Evolutionary conservation across 2,888 invertebrate genomes (phyloP).

Genomic region (Xestia sexstrigata): DNA sequence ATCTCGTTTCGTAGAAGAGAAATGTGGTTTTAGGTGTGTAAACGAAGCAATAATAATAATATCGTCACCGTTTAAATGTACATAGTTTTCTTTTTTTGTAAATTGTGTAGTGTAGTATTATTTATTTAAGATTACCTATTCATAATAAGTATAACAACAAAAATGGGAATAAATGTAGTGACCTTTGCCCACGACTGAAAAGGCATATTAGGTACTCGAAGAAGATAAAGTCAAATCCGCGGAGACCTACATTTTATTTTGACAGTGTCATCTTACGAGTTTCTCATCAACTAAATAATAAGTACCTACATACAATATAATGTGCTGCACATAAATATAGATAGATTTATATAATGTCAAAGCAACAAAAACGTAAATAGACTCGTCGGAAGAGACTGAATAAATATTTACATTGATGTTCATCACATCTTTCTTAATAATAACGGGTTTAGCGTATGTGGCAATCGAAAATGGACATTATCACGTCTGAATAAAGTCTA

Average conservation of each 20-base stretch:
- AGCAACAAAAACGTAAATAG: constrained; percentile 52
- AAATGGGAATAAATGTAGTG: neutral
- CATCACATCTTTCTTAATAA: constrained; percentile 64
- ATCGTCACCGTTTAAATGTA: neutral
- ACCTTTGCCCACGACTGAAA: neutral
- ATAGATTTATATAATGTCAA: constrained; percentile 51
- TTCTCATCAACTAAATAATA: constrained; percentile 20
- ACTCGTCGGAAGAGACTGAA: constrained; percentile 53
- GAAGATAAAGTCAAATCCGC: constrained; percentile 21
- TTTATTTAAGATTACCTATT: neutral
- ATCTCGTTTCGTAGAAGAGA: constrained; percentile 7
- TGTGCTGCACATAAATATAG: constrained; percentile 27
- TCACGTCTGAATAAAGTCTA: constrained; percentile 46
- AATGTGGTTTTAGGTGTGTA: constrained; percentile 18
- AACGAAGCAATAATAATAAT: constrained; percentile 12
- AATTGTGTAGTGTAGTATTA: neutral
- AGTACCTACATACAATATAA: constrained; percentile 37
- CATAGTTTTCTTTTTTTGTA: neutral
- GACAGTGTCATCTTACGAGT: constrained; percentile 18
- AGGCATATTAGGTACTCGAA: neutral
- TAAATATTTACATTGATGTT: constrained; percentile 67
- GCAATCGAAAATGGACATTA: constrained; percentile 53
- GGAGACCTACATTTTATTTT: neutral
- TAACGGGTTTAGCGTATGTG: constrained; percentile 30
- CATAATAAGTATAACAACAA: neutral